Evolutionary conservation across 2,888 invertebrate genomes (phyloP), one percentile per base, ranked within the genome.

Genomic region (Tigriopus californicus): DNA sequence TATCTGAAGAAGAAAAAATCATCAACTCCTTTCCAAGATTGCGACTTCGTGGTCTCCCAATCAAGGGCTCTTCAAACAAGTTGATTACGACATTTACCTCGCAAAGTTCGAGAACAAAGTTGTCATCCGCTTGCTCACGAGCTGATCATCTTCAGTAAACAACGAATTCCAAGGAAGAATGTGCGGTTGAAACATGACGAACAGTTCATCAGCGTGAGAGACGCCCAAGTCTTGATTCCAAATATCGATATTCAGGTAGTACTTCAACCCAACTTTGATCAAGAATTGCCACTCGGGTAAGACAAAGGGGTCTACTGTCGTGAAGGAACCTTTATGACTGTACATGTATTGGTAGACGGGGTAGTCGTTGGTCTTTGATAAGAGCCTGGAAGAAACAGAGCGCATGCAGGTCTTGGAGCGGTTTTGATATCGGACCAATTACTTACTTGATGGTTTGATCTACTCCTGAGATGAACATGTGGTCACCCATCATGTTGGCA

Each of bases 271-370:
- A 20, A 49, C 13, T 49, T 49, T 49, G 49, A 49, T 2, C 13
- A 18, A 18, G 12, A 49, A 49, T 22, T 13, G 20, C 15, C 13
- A 15, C 20, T 22, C 20, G 20, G 15, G 15, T 12, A 49, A 22
- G 20, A 49, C 13, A 22, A 49, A 49, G 13, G 22, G 22, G 20
- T 49, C 49, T 5, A 49, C 49, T 49, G 22, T 13, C 15, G 49
- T 49, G 22, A 49, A 49, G 13, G 49, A 20, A 13, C 49, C 49
- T 22, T 22, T 49, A 20, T 49, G 49, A 22, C 20, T 20, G 22
- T 49, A 49, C 49, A 49, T 15, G 20, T 49, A 49, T 49, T 22
- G 49, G 49, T 49, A 49, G 12, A 22, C 22, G 5, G 49, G 49
- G 22, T 20, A 20, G 22, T 18, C 13, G 22, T 49, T 49, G 15